A percentile compares a stretch with the other conserved stretches of the same genome.
These are phyloP conservation scores for Drosophila mayri DNA, from an alignment of 1,140 invertebrate species.

Conservation along the genomic window DNA sequence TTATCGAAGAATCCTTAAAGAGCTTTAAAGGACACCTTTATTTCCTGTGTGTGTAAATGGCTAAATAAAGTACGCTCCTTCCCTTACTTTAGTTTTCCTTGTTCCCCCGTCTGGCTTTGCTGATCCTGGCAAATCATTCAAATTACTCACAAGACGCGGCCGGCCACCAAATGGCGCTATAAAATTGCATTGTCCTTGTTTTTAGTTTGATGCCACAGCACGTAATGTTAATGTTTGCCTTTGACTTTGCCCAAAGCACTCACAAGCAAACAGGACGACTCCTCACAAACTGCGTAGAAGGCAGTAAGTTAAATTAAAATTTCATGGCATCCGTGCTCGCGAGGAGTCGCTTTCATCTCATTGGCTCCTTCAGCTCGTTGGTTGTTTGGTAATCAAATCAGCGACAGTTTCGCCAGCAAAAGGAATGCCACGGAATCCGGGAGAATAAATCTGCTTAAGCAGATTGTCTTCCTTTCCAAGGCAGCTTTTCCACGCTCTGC, in stretches of 20 bases:
- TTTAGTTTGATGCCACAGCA: constrained; percentile 59
- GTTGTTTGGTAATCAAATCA: constrained; percentile 41
- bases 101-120: constrained; percentile 3
- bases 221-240: constrained; percentile 70
- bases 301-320: constrained; percentile 75
- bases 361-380: constrained; percentile 7
- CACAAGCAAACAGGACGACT: constrained; percentile 6
- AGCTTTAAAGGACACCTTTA: background rate
- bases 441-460: constrained; percentile 41
- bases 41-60: constrained; percentile 22
- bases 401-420: constrained; percentile 27
- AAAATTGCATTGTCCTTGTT: constrained; percentile 78
- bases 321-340: constrained; percentile 59
- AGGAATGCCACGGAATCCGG: constrained; percentile 23
- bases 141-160: constrained; percentile 47
- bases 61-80: constrained; percentile 36
- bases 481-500: constrained; percentile 1
- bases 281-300: constrained; percentile 6
- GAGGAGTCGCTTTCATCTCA: constrained; percentile 26
- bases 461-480: constrained; percentile 13
- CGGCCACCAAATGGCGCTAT: constrained; percentile 68
- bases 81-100: background rate
- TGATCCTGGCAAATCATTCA: constrained; percentile 51
- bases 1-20: background rate
- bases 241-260: constrained; percentile 23